Percentiles rank a stretch among this genome's conserved stretches.
Conservation (phyloP, 2,113 vertebrate genomes). For the Morone saxatilis region DNA sequence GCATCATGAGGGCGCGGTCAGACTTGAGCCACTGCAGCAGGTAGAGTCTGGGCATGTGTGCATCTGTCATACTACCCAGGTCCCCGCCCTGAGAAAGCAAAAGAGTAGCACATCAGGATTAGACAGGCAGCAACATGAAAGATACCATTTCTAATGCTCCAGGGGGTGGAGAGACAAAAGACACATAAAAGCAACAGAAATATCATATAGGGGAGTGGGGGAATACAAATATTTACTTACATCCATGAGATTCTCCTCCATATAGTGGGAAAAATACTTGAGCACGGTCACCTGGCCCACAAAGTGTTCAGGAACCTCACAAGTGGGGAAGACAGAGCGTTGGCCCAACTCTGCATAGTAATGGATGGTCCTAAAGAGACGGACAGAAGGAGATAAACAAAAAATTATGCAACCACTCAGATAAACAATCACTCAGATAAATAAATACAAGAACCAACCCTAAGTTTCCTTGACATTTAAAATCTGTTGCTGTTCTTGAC, state of each 20-base stretch:
- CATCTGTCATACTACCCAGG: constrained; percentile 88
- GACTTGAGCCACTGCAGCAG: constrained; percentile 98
- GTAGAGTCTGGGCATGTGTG: constrained; percentile 92
- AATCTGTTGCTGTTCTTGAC: not conserved
- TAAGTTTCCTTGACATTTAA: not conserved
- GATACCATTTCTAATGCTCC: constrained; percentile 22
- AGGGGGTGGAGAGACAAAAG: constrained; percentile 36
- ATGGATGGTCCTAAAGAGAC: constrained; percentile 90
- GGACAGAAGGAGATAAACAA: constrained; percentile 3
- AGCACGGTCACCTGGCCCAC: constrained; percentile 96
- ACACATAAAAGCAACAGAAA: constrained; percentile 10
- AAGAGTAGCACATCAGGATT: constrained; percentile 35
- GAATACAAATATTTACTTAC: constrained; percentile 85
- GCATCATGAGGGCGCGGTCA: constrained; percentile 98
- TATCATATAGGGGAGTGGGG: not conserved
- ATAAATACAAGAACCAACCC: constrained; percentile 8
- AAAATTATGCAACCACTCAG: not conserved
- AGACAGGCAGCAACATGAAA: constrained; percentile 53
- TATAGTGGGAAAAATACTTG: constrained; percentile 98
- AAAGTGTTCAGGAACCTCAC: constrained; percentile 94
- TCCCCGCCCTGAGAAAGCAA: constrained; percentile 91
- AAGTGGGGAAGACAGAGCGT: constrained; percentile 90
- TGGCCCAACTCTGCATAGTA: constrained; percentile 96
- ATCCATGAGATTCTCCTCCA: constrained; percentile 99
- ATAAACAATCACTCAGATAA: constrained; percentile 19